Conservation (phyloP, 2,888 invertebrate genomes). For the Carabus problematicus region DNA sequence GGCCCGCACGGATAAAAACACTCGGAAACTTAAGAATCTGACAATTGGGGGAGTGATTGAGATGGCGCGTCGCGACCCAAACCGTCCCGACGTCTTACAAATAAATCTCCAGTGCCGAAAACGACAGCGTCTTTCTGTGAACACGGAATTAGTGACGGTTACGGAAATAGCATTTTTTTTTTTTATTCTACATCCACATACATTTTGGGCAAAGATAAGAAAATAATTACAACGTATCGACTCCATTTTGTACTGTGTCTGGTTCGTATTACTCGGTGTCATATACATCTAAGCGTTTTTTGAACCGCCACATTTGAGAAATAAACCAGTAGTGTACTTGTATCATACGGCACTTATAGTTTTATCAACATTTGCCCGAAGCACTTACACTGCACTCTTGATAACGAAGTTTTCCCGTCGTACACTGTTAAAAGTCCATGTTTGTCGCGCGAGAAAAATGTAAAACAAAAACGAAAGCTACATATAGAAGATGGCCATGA, state of each 20-base stretch:
- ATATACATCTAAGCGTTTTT: slow-evolving; percentile 12
- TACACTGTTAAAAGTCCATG: neutral
- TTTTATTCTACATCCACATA: no score
- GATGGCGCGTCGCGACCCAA: slow-evolving; percentile 46
- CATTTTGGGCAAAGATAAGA: no score
- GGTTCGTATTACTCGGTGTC: slow-evolving; percentile 4
- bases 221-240: no score
- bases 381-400: slow-evolving; percentile 16
- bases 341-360: slow-evolving; percentile 22
- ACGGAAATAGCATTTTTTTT: no score
- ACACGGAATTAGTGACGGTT: no score
- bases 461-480: no score
- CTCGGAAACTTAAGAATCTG: slow-evolving; percentile 47
- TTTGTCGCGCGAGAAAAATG: no score
- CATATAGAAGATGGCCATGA: no score
- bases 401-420: neutral
- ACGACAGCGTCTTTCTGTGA: neutral
- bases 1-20: slow-evolving; percentile 42
- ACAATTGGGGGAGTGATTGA: slow-evolving; percentile 50
- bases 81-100: slow-evolving; percentile 44
- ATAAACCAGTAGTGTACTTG: slow-evolving; percentile 20
- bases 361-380: neutral
- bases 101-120: slow-evolving; percentile 36
- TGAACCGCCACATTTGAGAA: slow-evolving; percentile 15
- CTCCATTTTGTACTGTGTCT: slow-evolving; percentile 5